A percentile compares a stretch with the other conserved stretches of the same genome.
These are phyloP conservation scores for Drosophila prosaltans DNA, from an alignment of 1,140 invertebrate species.

Conservation along the genomic window DNA sequence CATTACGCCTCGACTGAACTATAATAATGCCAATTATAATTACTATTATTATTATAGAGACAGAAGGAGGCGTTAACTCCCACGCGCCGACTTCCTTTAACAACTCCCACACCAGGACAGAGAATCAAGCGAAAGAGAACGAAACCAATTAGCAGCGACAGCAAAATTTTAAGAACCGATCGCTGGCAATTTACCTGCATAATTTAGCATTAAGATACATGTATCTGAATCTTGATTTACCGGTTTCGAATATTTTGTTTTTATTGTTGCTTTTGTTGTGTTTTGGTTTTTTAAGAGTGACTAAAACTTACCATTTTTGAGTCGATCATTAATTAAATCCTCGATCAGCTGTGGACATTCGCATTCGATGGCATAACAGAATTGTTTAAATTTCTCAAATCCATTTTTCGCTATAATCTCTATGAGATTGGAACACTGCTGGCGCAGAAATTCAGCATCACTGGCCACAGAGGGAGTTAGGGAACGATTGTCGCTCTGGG, in stretches of 20 bases:
- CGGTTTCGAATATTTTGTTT: slow-evolving; percentile 44
- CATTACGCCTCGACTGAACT: slow-evolving; percentile 41
- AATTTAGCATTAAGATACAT: slow-evolving; percentile 67
- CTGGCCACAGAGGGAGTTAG: slow-evolving; percentile 70
- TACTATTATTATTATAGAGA: slow-evolving; percentile 29
- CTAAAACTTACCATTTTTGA: slow-evolving; percentile 77
- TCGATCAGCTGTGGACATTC: slow-evolving; percentile 85
- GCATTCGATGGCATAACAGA: slow-evolving; percentile 85
- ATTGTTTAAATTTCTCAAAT: slow-evolving; percentile 85
- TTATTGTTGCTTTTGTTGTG: slow-evolving; percentile 1
- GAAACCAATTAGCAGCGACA: slow-evolving; percentile 61
- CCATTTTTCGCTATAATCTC: slow-evolving; percentile 84
- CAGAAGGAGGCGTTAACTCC: slow-evolving; percentile 31
- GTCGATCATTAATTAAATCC: slow-evolving; percentile 83
- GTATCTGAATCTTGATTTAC: slow-evolving; percentile 47
- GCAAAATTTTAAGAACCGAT: slow-evolving; percentile 66
- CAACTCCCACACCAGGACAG: slow-evolving; percentile 21
- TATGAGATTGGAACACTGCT: slow-evolving; percentile 83
- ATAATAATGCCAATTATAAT: slow-evolving; percentile 62
- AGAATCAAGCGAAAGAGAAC: slow-evolving; percentile 35
- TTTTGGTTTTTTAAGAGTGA: neutral
- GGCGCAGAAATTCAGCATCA: slow-evolving; percentile 72
- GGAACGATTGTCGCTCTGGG: slow-evolving; percentile 73
- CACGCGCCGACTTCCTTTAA: slow-evolving; percentile 32
- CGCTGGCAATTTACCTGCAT: slow-evolving; percentile 70